Evolutionary conservation across 2,113 vertebrate genomes (phyloP).

Genomic region (Camelus bactrianus): DNA sequence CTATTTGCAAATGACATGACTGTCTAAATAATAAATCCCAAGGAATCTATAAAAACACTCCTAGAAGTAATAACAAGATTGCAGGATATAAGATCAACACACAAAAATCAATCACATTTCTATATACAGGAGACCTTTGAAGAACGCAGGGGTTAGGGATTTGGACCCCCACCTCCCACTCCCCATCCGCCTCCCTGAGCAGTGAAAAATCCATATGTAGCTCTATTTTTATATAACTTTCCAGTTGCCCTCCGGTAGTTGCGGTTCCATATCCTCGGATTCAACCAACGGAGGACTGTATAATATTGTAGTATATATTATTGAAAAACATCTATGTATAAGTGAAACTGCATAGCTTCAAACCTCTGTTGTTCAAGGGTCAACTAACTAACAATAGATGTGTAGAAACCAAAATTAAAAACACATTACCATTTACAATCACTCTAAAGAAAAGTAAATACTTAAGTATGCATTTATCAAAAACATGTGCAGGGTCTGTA

Average conservation of each 20-base stretch:
- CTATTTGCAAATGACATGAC: constrained; percentile 30
- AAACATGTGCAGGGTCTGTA: neutral
- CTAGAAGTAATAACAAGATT: neutral
- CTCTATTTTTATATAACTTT: neutral
- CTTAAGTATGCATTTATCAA: neutral
- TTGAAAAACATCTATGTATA: neutral
- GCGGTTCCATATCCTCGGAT: neutral
- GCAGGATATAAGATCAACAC: neutral
- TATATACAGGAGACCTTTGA: neutral
- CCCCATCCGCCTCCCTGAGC: neutral
- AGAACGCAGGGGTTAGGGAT: neutral
- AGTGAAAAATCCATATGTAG: neutral
- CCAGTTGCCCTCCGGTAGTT: neutral
- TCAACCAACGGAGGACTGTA: neutral
- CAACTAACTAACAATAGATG: neutral
- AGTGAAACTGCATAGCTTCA: neutral
- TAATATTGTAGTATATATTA: neutral
- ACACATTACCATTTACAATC: neutral
- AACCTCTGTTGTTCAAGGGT: neutral
- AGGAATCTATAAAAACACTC: neutral
- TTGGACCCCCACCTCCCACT: too few species aligned
- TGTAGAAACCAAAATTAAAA: neutral
- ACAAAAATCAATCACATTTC: neutral
- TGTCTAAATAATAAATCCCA: neutral
- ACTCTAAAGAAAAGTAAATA: neutral